These are phyloP conservation scores for Papilio protenor DNA, from an alignment of 2,888 invertebrate genomes.

Conservation along the genomic window DNA sequence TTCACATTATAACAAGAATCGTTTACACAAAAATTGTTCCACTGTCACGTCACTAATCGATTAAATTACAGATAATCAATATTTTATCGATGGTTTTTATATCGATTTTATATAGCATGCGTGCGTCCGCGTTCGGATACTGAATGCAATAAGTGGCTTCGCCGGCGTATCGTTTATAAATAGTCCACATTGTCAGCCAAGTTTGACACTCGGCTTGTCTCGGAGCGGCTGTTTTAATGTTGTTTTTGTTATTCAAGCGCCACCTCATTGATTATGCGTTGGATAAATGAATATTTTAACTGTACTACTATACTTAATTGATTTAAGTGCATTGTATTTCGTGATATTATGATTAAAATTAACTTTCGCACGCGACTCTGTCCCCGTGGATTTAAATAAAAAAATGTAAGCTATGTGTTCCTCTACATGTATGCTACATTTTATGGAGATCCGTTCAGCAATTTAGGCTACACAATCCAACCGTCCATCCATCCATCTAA, in stretches of 20 bases:
- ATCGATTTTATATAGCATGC: slow-evolving; percentile 49
- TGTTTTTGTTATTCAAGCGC: slow-evolving; percentile 24
- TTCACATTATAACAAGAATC: slow-evolving; percentile 33
- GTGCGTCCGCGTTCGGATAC: slow-evolving; percentile 60
- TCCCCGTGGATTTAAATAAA: too few relatives aligned
- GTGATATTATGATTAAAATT: background rate
- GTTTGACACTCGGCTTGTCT: slow-evolving; percentile 49
- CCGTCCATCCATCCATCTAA: too few relatives aligned
- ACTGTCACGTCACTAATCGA: slow-evolving; percentile 8
- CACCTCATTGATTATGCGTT: slow-evolving; percentile 1
- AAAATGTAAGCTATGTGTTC: background rate
- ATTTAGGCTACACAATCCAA: too few relatives aligned
- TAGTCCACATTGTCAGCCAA: slow-evolving; percentile 59
- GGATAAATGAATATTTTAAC: background rate
- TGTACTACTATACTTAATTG: background rate
- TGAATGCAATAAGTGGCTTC: slow-evolving; percentile 62
- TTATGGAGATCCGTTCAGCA: too few relatives aligned
- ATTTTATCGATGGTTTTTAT: slow-evolving; percentile 2
- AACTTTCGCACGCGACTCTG: background rate
- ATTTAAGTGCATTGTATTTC: background rate
- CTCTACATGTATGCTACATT: background rate
- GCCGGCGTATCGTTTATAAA: slow-evolving; percentile 73
- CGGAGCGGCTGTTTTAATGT: slow-evolving; percentile 42
- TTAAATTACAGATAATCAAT: background rate
- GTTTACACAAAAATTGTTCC: slow-evolving; percentile 21